Base-by-base conservation (phyloP, 2,113 vertebrate species). In the Colossoma macropomum region DNA sequence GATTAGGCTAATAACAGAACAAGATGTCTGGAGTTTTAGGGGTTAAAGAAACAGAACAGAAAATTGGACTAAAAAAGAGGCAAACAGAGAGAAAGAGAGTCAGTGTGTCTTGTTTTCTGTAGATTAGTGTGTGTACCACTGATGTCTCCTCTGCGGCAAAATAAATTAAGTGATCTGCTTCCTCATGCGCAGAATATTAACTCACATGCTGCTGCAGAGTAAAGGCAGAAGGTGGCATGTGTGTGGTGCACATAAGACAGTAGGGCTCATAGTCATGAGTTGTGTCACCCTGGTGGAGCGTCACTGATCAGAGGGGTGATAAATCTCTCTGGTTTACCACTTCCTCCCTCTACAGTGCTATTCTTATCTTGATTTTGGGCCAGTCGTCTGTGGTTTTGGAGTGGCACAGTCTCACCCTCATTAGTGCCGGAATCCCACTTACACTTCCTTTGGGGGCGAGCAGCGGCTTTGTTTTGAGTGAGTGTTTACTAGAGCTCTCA, bases 271-370 rank as follows among this genome's bases (percentile, higher is more conserved):
- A 90, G 81, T 86, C 63, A 65, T 90, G 88, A 62, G 30, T 89
- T 79, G 88, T 91, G 89, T 92, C 91, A 91, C 84, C 73, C 63
- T 80, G 48, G 45, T 48, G 75, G 21, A 62, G 85, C 82, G 86
- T 84, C 82, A 85, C 89, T 82, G 83, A 88, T 90, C 84, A 84
- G 89, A 90, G 80, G 21, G 79, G 83, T 81, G 81, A 69, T 88
- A 78, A 83, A 87, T 85, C 70, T 81, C 74, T 54, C 45, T 68
- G 50, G 38, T 62, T n/a, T 69, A 28, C 77, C 65, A 84, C 82
- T 90, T 92, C 84, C 87, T 87, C 78, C 87, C 10, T 23, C 21
- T 23, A 6, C 23, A 27, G 41, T 54, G 59, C 66, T 73, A 75
- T 71, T 84, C 45, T 23, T 23, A 50, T 77, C 52, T 75, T 81